Evolutionary conservation across 2,113 vertebrate species (phyloP).

Genomic region (Suricata suricatta): DNA sequence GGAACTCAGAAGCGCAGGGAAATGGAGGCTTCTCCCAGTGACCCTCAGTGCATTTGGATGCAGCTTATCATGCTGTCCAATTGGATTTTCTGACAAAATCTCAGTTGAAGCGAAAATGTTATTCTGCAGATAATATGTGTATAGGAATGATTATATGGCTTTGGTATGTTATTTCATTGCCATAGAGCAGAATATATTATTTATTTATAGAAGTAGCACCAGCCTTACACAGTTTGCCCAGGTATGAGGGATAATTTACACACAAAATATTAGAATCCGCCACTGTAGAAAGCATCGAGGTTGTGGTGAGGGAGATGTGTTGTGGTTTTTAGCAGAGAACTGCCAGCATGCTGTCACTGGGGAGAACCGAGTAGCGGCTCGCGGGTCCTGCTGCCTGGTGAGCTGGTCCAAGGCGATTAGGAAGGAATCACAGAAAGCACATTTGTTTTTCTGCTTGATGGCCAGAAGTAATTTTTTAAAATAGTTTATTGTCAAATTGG

Average conservation of each 20-base stretch:
- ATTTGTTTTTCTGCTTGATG: conserved; percentile 63
- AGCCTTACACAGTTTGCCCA: conserved; percentile 22
- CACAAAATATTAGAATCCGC: conserved; percentile 53
- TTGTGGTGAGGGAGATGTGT: conserved; percentile 3
- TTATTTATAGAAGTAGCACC: conserved; percentile 60
- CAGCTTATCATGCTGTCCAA: not conserved
- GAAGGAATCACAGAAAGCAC: conserved; percentile 54
- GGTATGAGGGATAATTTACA: conserved; percentile 44
- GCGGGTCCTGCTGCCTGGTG: not conserved
- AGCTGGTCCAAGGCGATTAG: conserved; percentile 42
- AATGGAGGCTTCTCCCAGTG: not conserved
- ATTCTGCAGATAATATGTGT: conserved; percentile 47
- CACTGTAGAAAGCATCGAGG: conserved; percentile 4
- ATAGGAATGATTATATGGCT: conserved; percentile 61
- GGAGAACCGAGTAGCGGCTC: not conserved
- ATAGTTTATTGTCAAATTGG: too few relatives aligned
- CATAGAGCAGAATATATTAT: conserved; percentile 51
- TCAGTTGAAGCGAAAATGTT: conserved; percentile 52
- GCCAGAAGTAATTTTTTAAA: conserved; percentile 55
- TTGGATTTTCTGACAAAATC: conserved; percentile 59
- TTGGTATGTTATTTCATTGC: conserved; percentile 53
- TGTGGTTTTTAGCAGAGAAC: not conserved
- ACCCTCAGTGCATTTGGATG: not conserved
- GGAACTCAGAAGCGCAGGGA: not conserved
- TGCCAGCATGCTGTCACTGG: not conserved